Percentiles rank a stretch among this genome's conserved stretches.
phyloP scores from a whole-genome alignment of 1,140 invertebrate species.

The Drosophila nannoptera region DNA sequence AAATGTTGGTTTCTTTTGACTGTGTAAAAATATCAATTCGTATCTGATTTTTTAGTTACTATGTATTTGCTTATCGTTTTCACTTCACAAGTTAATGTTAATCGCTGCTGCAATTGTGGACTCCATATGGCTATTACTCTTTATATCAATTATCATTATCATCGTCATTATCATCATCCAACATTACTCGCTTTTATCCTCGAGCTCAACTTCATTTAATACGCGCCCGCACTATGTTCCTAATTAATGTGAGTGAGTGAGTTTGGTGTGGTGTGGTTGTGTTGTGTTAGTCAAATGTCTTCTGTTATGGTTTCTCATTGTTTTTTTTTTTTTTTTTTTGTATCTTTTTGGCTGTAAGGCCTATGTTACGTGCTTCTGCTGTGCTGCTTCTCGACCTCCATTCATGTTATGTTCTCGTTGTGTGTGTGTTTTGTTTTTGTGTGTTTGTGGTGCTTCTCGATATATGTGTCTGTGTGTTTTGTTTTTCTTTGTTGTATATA shows the following conservation, averaged over 20 bases:
- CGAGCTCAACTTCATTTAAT: constrained; percentile 28
- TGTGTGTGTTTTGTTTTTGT: constrained; percentile 26
- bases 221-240: constrained; percentile 54
- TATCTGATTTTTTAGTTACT: constrained; percentile 66
- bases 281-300: constrained; percentile 25
- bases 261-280: constrained; percentile 23
- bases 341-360: constrained; percentile 17
- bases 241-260: constrained; percentile 34
- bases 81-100: constrained; percentile 47
- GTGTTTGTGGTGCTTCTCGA: constrained; percentile 33
- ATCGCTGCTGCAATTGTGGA: constrained; percentile 53
- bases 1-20: constrained; percentile 64
- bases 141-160: constrained; percentile 26
- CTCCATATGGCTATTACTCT: constrained; percentile 42
- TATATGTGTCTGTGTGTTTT: constrained; percentile 32
- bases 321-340: background rate
- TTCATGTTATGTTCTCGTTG: constrained; percentile 1
- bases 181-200: constrained; percentile 14
- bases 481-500: constrained; percentile 57
- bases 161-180: constrained; percentile 29
- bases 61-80: constrained; percentile 40
- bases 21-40: constrained; percentile 77
- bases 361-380: constrained; percentile 37
- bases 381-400: constrained; percentile 28
- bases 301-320: constrained; percentile 15